Conservation (phyloP, 2,888 invertebrate genomes). For the Eilema griseolum region DNA sequence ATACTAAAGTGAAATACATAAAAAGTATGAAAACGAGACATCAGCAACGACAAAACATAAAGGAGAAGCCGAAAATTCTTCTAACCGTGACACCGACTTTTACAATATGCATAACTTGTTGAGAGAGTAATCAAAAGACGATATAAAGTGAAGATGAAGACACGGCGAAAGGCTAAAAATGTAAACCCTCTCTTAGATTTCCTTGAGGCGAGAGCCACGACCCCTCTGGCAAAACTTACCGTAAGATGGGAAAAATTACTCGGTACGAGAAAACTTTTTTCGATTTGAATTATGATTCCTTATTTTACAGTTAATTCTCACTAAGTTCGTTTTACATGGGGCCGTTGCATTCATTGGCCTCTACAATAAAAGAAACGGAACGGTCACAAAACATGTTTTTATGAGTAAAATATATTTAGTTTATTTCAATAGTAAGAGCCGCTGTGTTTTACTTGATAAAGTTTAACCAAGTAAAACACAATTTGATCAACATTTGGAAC, state of each 20-base stretch:
- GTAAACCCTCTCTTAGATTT: conserved; percentile 85
- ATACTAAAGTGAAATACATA: conserved; percentile 74
- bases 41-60: conserved; percentile 73
- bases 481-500: conserved; percentile 12
- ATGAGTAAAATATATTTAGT: not conserved
- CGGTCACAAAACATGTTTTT: conserved; percentile 58
- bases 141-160: conserved; percentile 85
- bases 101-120: conserved; percentile 87
- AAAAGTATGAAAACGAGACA: conserved; percentile 77
- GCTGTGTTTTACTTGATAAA: not conserved
- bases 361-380: conserved; percentile 72
- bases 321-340: conserved; percentile 81
- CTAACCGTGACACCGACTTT: conserved; percentile 74
- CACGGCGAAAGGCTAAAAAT: conserved; percentile 86
- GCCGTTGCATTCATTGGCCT: conserved; percentile 71
- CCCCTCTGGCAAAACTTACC: conserved; percentile 82
- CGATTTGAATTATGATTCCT: conserved; percentile 87
- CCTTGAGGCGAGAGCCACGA: conserved; percentile 76
- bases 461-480: not conserved
- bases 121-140: conserved; percentile 87
- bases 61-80: conserved; percentile 76
- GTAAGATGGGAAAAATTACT: conserved; percentile 86
- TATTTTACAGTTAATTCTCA: conserved; percentile 82
- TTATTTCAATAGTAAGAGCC: not conserved
- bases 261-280: conserved; percentile 82